These are phyloP conservation scores for Oryctolagus cuniculus DNA, from an alignment of 2,113 vertebrate species.

Conservation along the genomic window DNA sequence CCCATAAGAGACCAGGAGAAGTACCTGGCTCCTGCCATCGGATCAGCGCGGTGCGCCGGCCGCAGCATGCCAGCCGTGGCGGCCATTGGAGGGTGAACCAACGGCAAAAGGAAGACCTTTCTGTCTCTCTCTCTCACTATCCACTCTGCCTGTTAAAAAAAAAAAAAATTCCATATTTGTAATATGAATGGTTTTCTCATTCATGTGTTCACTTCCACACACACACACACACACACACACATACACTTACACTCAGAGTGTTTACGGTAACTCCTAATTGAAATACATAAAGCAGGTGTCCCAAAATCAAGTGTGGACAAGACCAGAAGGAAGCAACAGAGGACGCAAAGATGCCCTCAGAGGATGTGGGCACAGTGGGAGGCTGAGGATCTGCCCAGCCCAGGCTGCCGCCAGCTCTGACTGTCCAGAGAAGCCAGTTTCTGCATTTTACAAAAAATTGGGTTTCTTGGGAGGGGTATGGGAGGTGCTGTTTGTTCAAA, in stretches of 20 bases:
- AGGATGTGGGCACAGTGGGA: not conserved
- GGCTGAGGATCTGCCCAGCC: accelerated
- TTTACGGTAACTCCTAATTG: not conserved
- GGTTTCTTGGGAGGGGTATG: not conserved
- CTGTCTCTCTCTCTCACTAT: too few relatives aligned
- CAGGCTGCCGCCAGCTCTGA: not conserved
- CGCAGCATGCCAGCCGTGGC: too few relatives aligned
- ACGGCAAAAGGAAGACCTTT: too few relatives aligned
- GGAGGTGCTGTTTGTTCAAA: too few relatives aligned
- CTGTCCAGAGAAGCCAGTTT: not conserved
- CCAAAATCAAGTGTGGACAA: not conserved
- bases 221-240: not conserved
- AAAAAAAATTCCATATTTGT: not conserved
- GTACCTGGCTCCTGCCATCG: too few relatives aligned
- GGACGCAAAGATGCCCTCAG: not conserved
- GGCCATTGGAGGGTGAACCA: too few relatives aligned
- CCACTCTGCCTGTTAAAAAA: too few relatives aligned
- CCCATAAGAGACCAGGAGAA: too few relatives aligned
- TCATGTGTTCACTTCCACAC: not conserved
- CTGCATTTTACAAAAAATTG: not conserved
- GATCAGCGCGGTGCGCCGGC: too few relatives aligned
- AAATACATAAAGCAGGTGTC: not conserved
- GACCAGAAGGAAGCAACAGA: not conserved
- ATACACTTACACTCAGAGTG: not conserved
- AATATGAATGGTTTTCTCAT: not conserved